phyloP scores from a whole-genome alignment of 2,888 invertebrate species.

The Lithodes maja region DNA sequence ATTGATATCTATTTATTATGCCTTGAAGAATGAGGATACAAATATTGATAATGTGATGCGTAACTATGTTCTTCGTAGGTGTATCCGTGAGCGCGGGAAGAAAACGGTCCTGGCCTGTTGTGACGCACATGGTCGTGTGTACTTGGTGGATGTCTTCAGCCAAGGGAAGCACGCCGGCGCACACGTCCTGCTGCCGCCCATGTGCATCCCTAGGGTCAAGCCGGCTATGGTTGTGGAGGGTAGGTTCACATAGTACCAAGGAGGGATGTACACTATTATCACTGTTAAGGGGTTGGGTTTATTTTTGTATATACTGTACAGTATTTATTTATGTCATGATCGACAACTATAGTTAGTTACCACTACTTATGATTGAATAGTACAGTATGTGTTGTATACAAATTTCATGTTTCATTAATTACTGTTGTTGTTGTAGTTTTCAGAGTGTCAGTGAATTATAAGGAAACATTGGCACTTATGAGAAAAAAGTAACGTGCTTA shows the following conservation, averaged over 20 bases:
- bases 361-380: too few relatives aligned
- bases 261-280: not conserved
- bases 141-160: slow-evolving; percentile 42
- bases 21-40: too few relatives aligned
- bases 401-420: too few relatives aligned
- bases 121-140: slow-evolving; percentile 32
- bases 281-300: too few relatives aligned
- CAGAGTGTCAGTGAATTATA: not conserved
- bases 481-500: not conserved
- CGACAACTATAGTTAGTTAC: too few relatives aligned
- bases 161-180: slow-evolving; percentile 38
- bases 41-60: too few relatives aligned
- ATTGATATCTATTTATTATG: too few relatives aligned
- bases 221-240: slow-evolving; percentile 48
- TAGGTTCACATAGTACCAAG: not conserved
- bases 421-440: not conserved
- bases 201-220: slow-evolving; percentile 45
- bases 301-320: too few relatives aligned
- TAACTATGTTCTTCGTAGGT: not conserved
- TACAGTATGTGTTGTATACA: too few relatives aligned
- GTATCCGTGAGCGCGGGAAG: slow-evolving; percentile 53
- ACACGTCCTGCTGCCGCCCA: slow-evolving; percentile 33
- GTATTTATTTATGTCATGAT: too few relatives aligned
- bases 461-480: too few relatives aligned
- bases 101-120: slow-evolving; percentile 52